Evolutionary conservation across 2,797 vertebrate species (phyloP).

Genomic region (Potorous gilbertii): DNA sequence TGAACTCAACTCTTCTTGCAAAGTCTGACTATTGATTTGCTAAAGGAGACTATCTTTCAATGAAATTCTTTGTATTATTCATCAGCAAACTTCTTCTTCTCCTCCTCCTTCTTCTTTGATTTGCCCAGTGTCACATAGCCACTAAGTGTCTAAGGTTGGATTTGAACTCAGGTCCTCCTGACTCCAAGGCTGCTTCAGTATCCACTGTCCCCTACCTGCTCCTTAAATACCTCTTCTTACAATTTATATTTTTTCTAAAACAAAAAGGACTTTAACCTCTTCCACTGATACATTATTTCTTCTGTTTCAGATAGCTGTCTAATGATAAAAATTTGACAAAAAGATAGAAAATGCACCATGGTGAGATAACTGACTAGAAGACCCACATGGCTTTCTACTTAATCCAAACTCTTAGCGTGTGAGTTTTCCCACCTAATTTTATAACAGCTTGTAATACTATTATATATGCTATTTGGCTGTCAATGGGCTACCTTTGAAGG

Average conservation of each 20-base stretch:
- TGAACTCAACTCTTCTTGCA: not conserved
- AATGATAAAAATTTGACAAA: not conserved
- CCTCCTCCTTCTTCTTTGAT: too few species aligned
- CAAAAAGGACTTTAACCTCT: not conserved
- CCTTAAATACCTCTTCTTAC: not conserved
- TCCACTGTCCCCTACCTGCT: not conserved
- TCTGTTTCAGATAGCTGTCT: not conserved
- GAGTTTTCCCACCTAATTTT: not conserved
- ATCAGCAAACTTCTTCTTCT: not conserved
- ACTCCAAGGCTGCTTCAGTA: not conserved
- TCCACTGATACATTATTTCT: not conserved
- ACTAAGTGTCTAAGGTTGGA: not conserved
- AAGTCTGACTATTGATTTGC: not conserved
- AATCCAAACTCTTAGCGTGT: not conserved
- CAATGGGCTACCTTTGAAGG: not conserved
- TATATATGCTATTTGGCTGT: not conserved
- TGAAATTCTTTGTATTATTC: not conserved
- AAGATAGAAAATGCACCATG: not conserved
- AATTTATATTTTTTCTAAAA: not conserved
- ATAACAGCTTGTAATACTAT: not conserved
- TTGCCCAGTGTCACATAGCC: not conserved
- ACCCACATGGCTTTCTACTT: not conserved
- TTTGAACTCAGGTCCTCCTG: not conserved
- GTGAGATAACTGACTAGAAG: not conserved
- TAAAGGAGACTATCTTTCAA: not conserved